Evolutionary conservation across 2,888 invertebrate species (phyloP).

Genomic region (Ischnus inquisitorius): DNA sequence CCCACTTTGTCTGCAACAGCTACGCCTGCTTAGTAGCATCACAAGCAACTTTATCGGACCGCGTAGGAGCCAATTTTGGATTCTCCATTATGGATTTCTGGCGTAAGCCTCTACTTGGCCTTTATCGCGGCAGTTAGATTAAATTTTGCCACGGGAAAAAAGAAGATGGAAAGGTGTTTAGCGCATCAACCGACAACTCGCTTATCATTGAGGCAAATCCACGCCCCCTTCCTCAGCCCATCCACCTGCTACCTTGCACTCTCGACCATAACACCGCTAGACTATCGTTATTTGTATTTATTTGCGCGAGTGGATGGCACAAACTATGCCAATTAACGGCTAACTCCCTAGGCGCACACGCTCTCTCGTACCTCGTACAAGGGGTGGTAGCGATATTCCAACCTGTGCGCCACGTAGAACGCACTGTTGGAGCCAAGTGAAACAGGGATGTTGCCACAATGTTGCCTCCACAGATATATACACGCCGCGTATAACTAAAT

Average conservation of each 20-base stretch:
- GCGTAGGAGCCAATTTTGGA: too few species aligned
- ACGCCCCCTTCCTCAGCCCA: too few species aligned
- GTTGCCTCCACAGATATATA: constrained; percentile 6
- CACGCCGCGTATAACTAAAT: background rate
- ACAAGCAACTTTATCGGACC: too few species aligned
- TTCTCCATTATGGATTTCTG: too few species aligned
- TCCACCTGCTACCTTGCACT: too few species aligned
- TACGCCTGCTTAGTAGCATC: too few species aligned
- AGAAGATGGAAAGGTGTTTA: background rate
- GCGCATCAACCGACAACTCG: constrained; percentile 14
- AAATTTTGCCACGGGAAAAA: too few species aligned
- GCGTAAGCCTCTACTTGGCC: too few species aligned
- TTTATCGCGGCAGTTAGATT: too few species aligned
- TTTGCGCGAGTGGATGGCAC: constrained; percentile 41
- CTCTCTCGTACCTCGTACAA: constrained; percentile 23
- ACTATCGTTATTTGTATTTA: constrained; percentile 47
- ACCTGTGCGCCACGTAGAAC: constrained; percentile 7
- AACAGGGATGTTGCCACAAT: constrained; percentile 10
- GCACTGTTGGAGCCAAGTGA: constrained; percentile 7
- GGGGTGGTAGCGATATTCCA: constrained; percentile 7
- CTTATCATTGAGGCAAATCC: background rate
- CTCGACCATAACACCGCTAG: constrained; percentile 8
- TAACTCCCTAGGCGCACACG: constrained; percentile 45
- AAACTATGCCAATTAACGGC: constrained; percentile 65
- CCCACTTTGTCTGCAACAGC: too few species aligned